Base-by-base conservation (phyloP, 1,140 invertebrate species). In the Neodiprion lecontei region DNA sequence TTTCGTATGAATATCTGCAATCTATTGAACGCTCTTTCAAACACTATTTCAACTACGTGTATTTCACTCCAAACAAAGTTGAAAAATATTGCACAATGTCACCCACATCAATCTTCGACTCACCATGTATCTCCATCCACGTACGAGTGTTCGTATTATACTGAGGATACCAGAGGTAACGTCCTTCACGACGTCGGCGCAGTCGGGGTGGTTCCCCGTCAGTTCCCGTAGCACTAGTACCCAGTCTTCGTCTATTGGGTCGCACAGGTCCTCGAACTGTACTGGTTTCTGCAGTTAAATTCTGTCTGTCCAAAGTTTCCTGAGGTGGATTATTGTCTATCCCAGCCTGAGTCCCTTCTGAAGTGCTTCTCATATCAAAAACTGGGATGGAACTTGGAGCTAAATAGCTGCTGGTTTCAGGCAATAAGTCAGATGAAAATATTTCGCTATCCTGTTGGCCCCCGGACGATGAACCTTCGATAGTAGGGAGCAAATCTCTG, bases 151-250 rank as follows among this genome's bases (percentile, higher is more conserved):
- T 69, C 11, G 72, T 47, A 53, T 76, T 70, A 47, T 78, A 76
- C n/a, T 67, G 71, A 7, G 73, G 61, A 66, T 74, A 78, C 72
- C 70, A 74, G 72, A 75, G 48, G 9, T 70, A 65, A 11, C 68
- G 66, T 0, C 74, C 75, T 8, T 77, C 76, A 12, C 75, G 53
- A 47, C 77, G 72, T 53, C 76, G 53, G 67, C 79, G 53, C 67
- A 75, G 71, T n/a, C 76, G 75, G 0, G 81, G 72, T 11, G 77
- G 77, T 50, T 78, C 80, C 8, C 77, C 79, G 14, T 77, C 78
- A 1, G 71, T 65, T 48, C 75, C 73, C 14, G 67, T 69, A 8
- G 67, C 40, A 1, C 75, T 75, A 17, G 3, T 61, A 17, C n/a
- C 11, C 21, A 72, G 69, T 40, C 75, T 48, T 48, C 77, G 74